Percentiles rank a stretch among this genome's conserved stretches.
phyloP scores from a whole-genome alignment of 2,113 vertebrate genomes.

The Laticauda colubrina region DNA sequence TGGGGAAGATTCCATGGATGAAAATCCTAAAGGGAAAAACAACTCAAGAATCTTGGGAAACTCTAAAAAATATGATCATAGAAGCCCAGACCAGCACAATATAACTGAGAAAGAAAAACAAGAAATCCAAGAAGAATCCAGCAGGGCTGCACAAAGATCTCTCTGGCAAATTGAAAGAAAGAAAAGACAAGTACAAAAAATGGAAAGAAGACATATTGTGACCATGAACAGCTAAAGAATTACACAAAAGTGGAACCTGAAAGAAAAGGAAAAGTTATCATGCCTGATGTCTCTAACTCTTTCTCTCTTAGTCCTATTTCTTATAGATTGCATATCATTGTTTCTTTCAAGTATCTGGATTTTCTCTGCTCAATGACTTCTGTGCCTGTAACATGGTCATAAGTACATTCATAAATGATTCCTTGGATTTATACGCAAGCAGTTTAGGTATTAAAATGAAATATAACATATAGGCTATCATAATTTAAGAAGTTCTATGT shows the following conservation, averaged over 20 bases:
- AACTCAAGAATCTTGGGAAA: too few relatives aligned
- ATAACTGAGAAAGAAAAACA: too few relatives aligned
- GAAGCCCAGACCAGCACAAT: too few relatives aligned
- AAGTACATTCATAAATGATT: slow-evolving; percentile 1
- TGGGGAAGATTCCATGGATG: too few relatives aligned
- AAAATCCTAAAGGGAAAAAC: too few relatives aligned
- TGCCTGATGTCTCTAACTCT: not conserved
- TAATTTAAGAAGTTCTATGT: not conserved
- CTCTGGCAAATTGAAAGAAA: too few relatives aligned
- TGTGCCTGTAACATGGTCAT: not conserved
- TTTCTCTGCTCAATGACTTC: not conserved
- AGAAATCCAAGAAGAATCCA: too few relatives aligned
- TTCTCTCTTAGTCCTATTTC: fast-evolving
- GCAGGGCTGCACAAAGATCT: too few relatives aligned
- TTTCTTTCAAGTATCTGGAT: not conserved
- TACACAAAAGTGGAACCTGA: not conserved
- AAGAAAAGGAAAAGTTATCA: not conserved
- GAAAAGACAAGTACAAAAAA: too few relatives aligned
- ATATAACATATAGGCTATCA: not conserved
- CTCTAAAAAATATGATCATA: too few relatives aligned
- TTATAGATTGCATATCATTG: not conserved
- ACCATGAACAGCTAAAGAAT: too few relatives aligned
- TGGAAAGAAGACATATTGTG: too few relatives aligned
- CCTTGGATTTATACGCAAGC: not conserved
- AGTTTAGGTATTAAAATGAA: slow-evolving; percentile 6